Evolutionary conservation across 23 tunicate species (phyloP).

Genomic region (Halocynthia aurantium): DNA sequence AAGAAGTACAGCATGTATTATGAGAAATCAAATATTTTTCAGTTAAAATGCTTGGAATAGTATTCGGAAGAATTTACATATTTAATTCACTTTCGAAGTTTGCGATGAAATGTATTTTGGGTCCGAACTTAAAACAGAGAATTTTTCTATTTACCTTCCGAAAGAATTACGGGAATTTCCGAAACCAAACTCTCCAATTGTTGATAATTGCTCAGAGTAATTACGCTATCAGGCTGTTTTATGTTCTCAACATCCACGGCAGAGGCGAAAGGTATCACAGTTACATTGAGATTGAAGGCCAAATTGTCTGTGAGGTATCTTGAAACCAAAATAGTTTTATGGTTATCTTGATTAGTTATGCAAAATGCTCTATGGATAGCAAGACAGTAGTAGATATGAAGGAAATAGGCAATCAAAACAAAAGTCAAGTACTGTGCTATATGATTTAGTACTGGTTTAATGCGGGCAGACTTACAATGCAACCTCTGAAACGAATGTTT

Average conservation of each 20-base stretch:
- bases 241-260: slow-evolving; percentile 5
- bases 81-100: no score
- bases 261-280: slow-evolving; percentile 6
- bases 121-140: no score
- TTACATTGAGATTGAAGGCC: not conserved
- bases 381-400: not conserved
- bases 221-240: not conserved
- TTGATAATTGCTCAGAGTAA: slow-evolving; percentile 7
- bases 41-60: no score
- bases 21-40: no score
- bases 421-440: no score
- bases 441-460: no score
- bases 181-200: not conserved
- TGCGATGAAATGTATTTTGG: no score
- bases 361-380: not conserved
- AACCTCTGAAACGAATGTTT: slow-evolving; percentile 2
- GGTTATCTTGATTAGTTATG: no score
- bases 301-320: slow-evolving; percentile 7
- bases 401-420: no score
- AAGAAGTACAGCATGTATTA: no score
- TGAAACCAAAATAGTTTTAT: not conserved
- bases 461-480: not conserved
- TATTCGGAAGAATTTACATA: no score
- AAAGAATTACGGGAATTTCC: not conserved
- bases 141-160: not conserved